These are phyloP conservation scores for Mugil cephalus DNA, from an alignment of 2,113 vertebrate species.

Conservation along the genomic window DNA sequence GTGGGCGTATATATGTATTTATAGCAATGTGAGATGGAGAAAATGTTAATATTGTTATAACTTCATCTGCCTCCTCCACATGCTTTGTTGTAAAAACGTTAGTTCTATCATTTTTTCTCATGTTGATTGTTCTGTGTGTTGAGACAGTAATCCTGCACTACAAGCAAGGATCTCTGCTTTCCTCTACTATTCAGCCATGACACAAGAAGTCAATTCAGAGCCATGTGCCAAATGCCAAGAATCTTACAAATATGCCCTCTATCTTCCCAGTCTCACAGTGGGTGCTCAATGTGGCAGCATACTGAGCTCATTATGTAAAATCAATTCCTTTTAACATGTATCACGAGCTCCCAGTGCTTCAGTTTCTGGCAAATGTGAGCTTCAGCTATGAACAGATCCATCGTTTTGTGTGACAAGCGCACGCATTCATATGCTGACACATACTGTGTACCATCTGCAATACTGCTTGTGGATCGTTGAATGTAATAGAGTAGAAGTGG, in stretches of 20 bases:
- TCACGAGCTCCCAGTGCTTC: slow-evolving; percentile 35
- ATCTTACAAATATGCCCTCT: slow-evolving; percentile 33
- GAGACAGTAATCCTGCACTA: not conserved
- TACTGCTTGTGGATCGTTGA: not conserved
- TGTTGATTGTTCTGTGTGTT: not conserved
- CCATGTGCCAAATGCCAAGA: slow-evolving; percentile 7
- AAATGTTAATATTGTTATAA: not conserved
- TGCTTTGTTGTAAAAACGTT: not conserved
- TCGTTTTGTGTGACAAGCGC: slow-evolving; percentile 28
- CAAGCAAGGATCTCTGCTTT: slow-evolving; percentile 10
- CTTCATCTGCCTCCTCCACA: not conserved
- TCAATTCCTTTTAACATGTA: slow-evolving; percentile 57
- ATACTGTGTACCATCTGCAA: slow-evolving; percentile 42
- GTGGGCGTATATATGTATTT: too few relatives aligned
- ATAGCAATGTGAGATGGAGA: not conserved
- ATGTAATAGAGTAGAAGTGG: not conserved
- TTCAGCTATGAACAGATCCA: slow-evolving; percentile 32
- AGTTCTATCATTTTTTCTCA: not conserved
- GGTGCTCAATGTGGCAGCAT: slow-evolving; percentile 42
- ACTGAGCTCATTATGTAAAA: slow-evolving; percentile 73
- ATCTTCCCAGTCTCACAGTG: slow-evolving; percentile 47
- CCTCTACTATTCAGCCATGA: slow-evolving; percentile 4
- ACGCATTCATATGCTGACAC: slow-evolving; percentile 40
- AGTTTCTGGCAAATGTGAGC: slow-evolving; percentile 52
- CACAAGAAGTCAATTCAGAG: slow-evolving; percentile 21